phyloP scores from a whole-genome alignment of 2,888 invertebrate species.

The Epirrita christyi region DNA sequence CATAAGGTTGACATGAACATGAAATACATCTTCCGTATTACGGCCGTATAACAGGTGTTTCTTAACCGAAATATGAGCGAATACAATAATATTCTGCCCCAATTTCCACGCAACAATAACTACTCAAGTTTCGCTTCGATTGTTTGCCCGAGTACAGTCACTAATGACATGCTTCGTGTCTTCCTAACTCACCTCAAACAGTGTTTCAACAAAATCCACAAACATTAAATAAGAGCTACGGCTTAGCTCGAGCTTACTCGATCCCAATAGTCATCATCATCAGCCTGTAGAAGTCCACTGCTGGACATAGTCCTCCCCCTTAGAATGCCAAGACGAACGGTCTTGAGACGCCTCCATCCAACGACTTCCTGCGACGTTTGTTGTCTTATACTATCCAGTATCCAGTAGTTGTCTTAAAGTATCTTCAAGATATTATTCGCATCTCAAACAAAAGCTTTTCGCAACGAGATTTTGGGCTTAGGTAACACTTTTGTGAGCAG shows the following conservation, averaged over 20 bases:
- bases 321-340: too few species aligned
- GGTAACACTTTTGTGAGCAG: slow-evolving; percentile 57
- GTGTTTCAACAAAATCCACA: slow-evolving; percentile 2
- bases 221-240: slow-evolving; percentile 4
- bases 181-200: slow-evolving; percentile 6
- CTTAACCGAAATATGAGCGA: slow-evolving; percentile 37
- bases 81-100: slow-evolving; percentile 34
- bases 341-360: too few species aligned
- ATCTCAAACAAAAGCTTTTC: slow-evolving; percentile 54
- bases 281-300: too few species aligned
- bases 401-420: too few species aligned
- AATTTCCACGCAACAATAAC: slow-evolving; percentile 60
- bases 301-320: too few species aligned
- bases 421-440: slow-evolving; percentile 20
- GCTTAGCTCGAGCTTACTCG: neutral
- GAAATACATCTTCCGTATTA: slow-evolving; percentile 12
- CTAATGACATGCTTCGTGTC: slow-evolving; percentile 23
- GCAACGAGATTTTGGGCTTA: slow-evolving; percentile 58
- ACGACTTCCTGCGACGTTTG: too few species aligned
- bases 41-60: slow-evolving; percentile 23
- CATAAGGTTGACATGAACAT: slow-evolving; percentile 9
- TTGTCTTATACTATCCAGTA: too few species aligned
- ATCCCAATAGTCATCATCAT: neutral
- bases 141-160: slow-evolving; percentile 44
- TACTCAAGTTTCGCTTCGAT: slow-evolving; percentile 49